These are phyloP conservation scores for Montipora capitata DNA, from an alignment of 92 coral and sea anemone species.

Conservation along the genomic window DNA sequence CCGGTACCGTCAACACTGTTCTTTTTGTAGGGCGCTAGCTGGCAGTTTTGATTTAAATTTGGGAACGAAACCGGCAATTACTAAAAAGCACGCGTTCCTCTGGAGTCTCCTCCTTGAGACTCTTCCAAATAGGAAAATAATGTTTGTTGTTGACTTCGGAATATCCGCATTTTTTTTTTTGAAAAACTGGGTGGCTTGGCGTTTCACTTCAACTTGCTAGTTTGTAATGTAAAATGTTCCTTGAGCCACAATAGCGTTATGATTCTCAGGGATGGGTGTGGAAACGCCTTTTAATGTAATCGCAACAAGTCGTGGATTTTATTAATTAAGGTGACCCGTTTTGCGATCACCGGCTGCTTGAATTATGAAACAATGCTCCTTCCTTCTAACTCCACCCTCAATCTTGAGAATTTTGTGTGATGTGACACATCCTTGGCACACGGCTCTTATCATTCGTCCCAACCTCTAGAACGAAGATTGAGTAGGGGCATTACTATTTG, in stretches of 20 bases:
- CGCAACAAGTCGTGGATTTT: neutral
- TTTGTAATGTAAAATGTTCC: neutral
- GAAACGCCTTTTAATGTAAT: neutral
- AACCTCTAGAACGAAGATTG: too few relatives aligned
- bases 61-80: conserved; percentile 38
- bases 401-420: neutral
- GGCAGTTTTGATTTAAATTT: neutral
- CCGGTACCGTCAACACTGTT: neutral
- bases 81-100: conserved; percentile 16
- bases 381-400: neutral
- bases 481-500: too few relatives aligned
- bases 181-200: neutral
- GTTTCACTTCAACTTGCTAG: neutral
- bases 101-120: conserved; percentile 13
- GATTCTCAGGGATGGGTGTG: too few relatives aligned
- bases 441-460: neutral
- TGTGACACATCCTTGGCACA: neutral
- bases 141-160: neutral
- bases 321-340: neutral
- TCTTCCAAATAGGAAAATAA: neutral
- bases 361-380: neutral
- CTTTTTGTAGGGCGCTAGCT: conserved; percentile 21
- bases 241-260: neutral
- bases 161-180: neutral
- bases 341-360: neutral